Evolutionary conservation across 2,797 vertebrate species (phyloP).

Genomic region (Phyllotis vaccarum): DNA sequence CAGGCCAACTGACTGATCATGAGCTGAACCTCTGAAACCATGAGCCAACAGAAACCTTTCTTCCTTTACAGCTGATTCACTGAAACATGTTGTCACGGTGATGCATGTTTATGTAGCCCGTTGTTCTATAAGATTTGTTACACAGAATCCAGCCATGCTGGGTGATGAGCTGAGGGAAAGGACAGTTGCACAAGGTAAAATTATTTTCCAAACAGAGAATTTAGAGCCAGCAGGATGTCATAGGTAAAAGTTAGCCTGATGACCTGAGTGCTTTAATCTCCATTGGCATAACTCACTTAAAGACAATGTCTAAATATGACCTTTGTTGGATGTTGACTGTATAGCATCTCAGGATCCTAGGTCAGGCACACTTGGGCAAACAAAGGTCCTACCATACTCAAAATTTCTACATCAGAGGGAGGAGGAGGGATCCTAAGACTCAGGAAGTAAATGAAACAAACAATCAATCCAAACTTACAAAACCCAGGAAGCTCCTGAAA

Average conservation of each 20-base stretch:
- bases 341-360: neutral
- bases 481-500: neutral
- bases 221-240: neutral
- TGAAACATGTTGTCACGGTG: neutral
- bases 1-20: too few species aligned
- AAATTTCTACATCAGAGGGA: neutral
- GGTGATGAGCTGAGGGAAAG: neutral
- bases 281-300: neutral
- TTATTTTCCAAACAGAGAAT: neutral
- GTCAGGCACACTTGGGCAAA: neutral
- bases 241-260: neutral
- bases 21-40: neutral
- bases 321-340: neutral
- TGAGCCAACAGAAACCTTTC: neutral
- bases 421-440: neutral
- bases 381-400: neutral
- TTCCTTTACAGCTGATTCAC: neutral
- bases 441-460: neutral
- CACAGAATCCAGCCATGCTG: neutral
- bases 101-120: neutral
- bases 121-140: neutral
- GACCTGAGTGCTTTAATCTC: neutral
- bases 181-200: neutral
- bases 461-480: neutral
- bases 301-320: neutral